Evolutionary conservation across 2,113 vertebrate species (phyloP), one percentile per base, ranked within the genome.

Genomic region (Campylorhamphus procurvoides): DNA sequence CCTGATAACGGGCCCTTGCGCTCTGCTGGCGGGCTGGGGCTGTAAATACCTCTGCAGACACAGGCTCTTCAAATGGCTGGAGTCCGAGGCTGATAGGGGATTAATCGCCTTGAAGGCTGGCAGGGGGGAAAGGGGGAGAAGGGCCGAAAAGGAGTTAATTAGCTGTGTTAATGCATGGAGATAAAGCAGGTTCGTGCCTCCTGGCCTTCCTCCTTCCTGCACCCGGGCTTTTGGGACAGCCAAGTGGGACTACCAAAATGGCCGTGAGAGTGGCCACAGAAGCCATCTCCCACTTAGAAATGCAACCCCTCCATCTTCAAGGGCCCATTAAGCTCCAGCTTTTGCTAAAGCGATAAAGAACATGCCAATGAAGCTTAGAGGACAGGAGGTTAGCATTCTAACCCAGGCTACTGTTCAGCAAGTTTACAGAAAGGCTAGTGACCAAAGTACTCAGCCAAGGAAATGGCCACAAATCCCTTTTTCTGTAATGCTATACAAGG

Each of bases 11-110:
- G 82, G 60, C 44, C 50, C 92, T 93, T 56, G 72, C 89, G 76
- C 90, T 93, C 90, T 85, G 90, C 93, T 91, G 91, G 93, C 90
- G 84, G 68, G 82, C 93, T 84, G 59, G 49, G 76, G 93, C 52
- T 89, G 86, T 97, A 97, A 97, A 97, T 97, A 96, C 96, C 94
- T 96, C 89, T 84, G 92, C 96, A 97, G 96, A 96, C 96, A 90
- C 79, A 96, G 84, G 28, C 92, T 77, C 82, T 89, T 97, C 88
- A 82, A 91, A 94, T 80, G 84, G 89, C 93, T 97, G 96, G 96
- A 96, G 96, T 93, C 68, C 4, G n/a, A 87, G 93, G 86, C 84
- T 87, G 95, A 97, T 96, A 96, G 72, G 20, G 77, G 84, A 95
- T 95, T 95, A 97, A 97, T 97, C 11, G 62, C 78, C 66, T 49